Evolutionary conservation across 1,140 invertebrate genomes (phyloP).

Genomic region (Ylistrum balloti): DNA sequence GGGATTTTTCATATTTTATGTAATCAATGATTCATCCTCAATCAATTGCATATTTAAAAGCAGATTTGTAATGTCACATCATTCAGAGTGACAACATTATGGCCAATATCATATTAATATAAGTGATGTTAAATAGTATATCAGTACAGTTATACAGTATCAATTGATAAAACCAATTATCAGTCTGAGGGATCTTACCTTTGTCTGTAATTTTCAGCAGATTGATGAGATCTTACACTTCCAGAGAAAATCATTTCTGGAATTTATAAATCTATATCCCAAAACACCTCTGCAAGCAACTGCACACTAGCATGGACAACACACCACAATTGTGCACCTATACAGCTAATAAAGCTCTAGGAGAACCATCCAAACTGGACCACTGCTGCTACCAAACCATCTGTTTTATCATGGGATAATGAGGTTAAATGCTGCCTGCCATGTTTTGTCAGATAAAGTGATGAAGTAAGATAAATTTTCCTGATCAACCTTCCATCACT

Average conservation of each 20-base stretch:
- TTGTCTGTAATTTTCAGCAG: background rate
- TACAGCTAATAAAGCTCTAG: background rate
- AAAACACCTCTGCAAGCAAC: background rate
- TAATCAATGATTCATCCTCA: no score
- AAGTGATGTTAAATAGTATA: no score
- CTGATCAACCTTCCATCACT: slow-evolving; percentile 31
- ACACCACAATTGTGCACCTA: background rate
- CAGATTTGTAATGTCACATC: no score
- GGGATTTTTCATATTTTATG: no score
- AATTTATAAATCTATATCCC: background rate
- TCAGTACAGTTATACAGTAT: no score
- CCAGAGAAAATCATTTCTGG: background rate
- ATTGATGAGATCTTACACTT: background rate
- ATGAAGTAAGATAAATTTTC: slow-evolving; percentile 36
- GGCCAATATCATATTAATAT: no score
- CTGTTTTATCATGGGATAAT: slow-evolving; percentile 24
- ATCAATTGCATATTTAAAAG: no score
- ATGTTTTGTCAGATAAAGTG: slow-evolving; percentile 19
- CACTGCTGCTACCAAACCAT: background rate
- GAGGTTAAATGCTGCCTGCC: slow-evolving; percentile 37
- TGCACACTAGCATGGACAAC: background rate
- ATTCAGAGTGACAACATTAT: no score
- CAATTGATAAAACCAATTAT: no score
- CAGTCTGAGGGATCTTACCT: no score
- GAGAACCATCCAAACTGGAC: background rate